Evolutionary conservation across 2,888 invertebrate species (phyloP).

Genomic region (Eilema sororculum): DNA sequence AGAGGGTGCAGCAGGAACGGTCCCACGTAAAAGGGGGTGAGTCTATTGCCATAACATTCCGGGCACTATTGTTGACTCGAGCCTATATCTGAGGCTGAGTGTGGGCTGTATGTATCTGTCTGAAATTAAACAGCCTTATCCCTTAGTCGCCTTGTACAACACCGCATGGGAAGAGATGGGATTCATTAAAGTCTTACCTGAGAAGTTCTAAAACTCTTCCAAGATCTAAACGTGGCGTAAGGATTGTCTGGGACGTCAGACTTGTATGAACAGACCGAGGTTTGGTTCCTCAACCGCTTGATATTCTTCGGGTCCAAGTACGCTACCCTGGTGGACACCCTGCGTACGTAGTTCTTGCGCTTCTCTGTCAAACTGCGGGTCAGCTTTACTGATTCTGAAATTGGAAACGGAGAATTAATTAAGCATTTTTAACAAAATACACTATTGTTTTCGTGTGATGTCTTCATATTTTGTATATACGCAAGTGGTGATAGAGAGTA

Average conservation of each 20-base stretch:
- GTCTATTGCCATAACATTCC: too few relatives aligned
- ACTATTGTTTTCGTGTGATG: not conserved
- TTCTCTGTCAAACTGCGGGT: constrained; percentile 88
- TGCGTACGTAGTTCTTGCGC: constrained; percentile 89
- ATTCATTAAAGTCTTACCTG: constrained; percentile 33
- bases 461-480: not conserved
- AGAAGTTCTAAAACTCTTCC: constrained; percentile 81
- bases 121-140: too few relatives aligned
- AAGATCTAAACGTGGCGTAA: constrained; percentile 80
- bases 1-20: too few relatives aligned
- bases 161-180: too few relatives aligned
- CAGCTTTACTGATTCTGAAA: constrained; percentile 82
- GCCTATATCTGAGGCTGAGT: too few relatives aligned
- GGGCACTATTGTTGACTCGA: too few relatives aligned
- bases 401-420: not conserved
- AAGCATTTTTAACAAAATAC: not conserved
- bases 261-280: constrained; percentile 77
- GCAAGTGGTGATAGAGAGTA: not conserved
- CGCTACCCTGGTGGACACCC: constrained; percentile 87
- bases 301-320: constrained; percentile 73
- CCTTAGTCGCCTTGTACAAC: too few relatives aligned
- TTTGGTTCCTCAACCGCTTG: constrained; percentile 74
- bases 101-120: too few relatives aligned
- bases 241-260: constrained; percentile 73
- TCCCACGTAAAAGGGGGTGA: too few relatives aligned